Conservation (phyloP, 2,113 vertebrate species). For the Dolichotis patagonum region DNA sequence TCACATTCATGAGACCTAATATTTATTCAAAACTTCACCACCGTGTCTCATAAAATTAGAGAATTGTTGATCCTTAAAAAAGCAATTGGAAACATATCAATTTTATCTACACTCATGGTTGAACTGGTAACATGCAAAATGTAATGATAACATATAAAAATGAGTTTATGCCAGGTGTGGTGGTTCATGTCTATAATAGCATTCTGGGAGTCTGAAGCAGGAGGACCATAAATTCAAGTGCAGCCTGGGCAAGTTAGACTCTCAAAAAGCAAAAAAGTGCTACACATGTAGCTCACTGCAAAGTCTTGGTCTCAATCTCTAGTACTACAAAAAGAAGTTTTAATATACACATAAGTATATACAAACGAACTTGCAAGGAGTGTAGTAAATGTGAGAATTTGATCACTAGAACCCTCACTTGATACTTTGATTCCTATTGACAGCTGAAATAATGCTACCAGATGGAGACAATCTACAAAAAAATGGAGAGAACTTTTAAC, state of each 20-base stretch:
- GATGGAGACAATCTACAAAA: not conserved
- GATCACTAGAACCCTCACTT: not conserved
- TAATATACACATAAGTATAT: constrained; percentile 34
- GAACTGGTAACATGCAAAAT: constrained; percentile 51
- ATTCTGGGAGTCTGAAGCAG: not conserved
- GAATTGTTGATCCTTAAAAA: constrained; percentile 55
- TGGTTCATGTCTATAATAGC: not conserved
- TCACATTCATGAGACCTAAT: constrained; percentile 39
- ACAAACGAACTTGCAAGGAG: constrained; percentile 44
- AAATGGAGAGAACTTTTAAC: constrained; percentile 46
- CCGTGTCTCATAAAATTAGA: constrained; percentile 48
- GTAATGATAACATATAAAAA: constrained; percentile 13
- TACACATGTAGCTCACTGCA: not conserved
- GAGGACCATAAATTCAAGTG: not conserved
- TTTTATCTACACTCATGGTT: constrained; percentile 3
- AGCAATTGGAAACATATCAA: constrained; percentile 30
- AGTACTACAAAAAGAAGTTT: not conserved
- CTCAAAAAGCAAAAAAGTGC: not conserved
- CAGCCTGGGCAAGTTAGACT: not conserved
- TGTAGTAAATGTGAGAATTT: constrained; percentile 35
- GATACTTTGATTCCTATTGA: constrained; percentile 23
- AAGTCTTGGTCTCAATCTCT: not conserved
- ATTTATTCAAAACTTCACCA: constrained; percentile 53
- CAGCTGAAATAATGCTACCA: constrained; percentile 47
- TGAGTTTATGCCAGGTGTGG: not conserved